These are phyloP conservation scores for Leptinotarsa lineolata DNA, from an alignment of 1,140 invertebrate genomes.

Conservation along the genomic window DNA sequence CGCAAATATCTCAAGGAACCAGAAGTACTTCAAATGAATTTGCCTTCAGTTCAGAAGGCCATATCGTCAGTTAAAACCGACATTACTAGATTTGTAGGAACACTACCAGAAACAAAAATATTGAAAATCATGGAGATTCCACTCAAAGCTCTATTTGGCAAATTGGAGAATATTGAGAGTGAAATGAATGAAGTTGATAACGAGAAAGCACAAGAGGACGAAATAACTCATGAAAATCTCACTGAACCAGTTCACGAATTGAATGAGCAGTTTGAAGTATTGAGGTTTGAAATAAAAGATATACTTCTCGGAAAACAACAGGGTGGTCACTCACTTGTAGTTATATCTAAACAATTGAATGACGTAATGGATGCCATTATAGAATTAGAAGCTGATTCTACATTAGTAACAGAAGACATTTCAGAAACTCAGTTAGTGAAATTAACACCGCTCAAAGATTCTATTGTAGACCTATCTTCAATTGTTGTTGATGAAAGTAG, in stretches of 20 bases:
- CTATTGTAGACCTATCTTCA: slow-evolving; percentile 27
- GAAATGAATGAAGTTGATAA: not conserved
- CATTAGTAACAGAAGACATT: not conserved
- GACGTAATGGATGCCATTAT: not conserved
- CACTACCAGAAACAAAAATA: not conserved
- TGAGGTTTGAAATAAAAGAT: no score
- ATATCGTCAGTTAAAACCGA: slow-evolving; percentile 21
- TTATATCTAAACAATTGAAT: slow-evolving; percentile 23
- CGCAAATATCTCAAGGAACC: slow-evolving; percentile 26
- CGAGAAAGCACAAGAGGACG: not conserved
- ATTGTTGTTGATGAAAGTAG: slow-evolving; percentile 28
- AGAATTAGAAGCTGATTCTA: not conserved
- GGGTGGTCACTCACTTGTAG: slow-evolving; percentile 28
- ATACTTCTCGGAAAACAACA: slow-evolving; percentile 25
- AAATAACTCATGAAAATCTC: not conserved
- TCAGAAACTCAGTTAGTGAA: not conserved
- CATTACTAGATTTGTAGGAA: slow-evolving; percentile 1
- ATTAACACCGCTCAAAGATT: slow-evolving; percentile 8
- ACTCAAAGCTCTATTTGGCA: not conserved
- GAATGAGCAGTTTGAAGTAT: no score
- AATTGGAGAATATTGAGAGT: not conserved
- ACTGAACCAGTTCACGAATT: no score
- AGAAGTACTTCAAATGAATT: slow-evolving; percentile 23
- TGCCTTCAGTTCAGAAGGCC: slow-evolving; percentile 22
- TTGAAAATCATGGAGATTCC: slow-evolving; percentile 1